Evolutionary conservation across 2,888 invertebrate genomes (phyloP), one percentile per base, ranked within the genome.

Genomic region (Nomada ruficornis): DNA sequence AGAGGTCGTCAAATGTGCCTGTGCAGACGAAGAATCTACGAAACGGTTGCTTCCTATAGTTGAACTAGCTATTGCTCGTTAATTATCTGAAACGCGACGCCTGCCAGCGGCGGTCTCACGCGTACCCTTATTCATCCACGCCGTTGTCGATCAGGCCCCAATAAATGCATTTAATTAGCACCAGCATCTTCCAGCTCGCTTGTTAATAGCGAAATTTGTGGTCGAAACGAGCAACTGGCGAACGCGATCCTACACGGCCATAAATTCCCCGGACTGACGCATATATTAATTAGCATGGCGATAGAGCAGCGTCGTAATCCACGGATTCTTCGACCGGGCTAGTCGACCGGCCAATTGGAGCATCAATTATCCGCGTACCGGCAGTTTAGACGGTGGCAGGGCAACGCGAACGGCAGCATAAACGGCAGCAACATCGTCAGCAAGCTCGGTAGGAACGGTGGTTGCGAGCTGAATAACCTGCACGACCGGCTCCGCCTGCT

Each of bases 401-500:
- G 60, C 15, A 23, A 47, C 60, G 23, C 55, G 42, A 54, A 54
- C 77, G 52, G 73, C 44, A 47, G 47, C 47, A 15, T 47, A 54
- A 57, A 26, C 57, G 57, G 57, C 23, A 60, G 83, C 83, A 59
- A 71, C 68, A n/a, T 69, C 77, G 59, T 74, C 77, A 50, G 74
- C 55, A 50, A 68, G 65, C 74, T 71, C 71, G 83, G 75, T 65
- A 71, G 77, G 70, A 80, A 71, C 60, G 44, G 29, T 15, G 65
- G 55, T 62, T 64, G 23, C 23, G 7, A 54, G 69, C 18, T 67
- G 57, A 60, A 62, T 82, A 88, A 88, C 86, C 86, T 86, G 87
- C 69, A 69, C 70, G 76, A 87, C 87, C 88, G 86, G 87, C 86
- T 87, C 71, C 76, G 82, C 74, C 74, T 74, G 75, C 76, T 75